Conservation (phyloP, 2,113 vertebrate species). For the Pseudorhombus dupliciocellatus region DNA sequence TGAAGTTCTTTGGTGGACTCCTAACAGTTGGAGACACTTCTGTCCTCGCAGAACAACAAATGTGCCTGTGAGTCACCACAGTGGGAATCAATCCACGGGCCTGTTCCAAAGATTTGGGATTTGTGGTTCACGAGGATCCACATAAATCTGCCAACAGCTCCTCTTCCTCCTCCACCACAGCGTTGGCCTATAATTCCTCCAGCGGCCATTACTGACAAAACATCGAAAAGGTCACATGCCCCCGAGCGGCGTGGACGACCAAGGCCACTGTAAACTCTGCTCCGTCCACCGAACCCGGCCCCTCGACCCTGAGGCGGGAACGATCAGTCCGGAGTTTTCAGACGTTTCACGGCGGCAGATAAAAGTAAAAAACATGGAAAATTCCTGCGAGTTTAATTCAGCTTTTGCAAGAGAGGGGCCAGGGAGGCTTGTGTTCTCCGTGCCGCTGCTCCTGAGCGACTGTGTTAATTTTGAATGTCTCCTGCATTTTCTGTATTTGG, state of each 20-base stretch:
- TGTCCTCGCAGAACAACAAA: not conserved
- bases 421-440: conserved; percentile 14
- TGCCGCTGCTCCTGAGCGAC: not conserved
- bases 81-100: conserved; percentile 12
- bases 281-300: conserved; percentile 11
- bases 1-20: not conserved
- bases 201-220: conserved; percentile 43
- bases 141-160: not conserved
- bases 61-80: not conserved
- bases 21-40: conserved; percentile 11
- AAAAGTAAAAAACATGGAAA: not conserved
- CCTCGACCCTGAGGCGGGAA: conserved; percentile 21
- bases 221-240: conserved; percentile 62
- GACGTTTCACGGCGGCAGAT: not conserved
- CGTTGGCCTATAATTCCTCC: conserved; percentile 28
- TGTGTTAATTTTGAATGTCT: conserved; percentile 40
- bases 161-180: conserved; percentile 9
- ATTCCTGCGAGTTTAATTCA: conserved; percentile 4
- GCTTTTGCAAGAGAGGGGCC: conserved; percentile 2
- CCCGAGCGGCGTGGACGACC: conserved; percentile 35
- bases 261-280: conserved; percentile 30
- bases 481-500: conserved; percentile 58
- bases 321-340: conserved; percentile 9
- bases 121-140: not conserved
- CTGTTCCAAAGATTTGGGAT: not conserved